A percentile compares a stretch with the other conserved stretches of the same genome.
phyloP scores from a whole-genome alignment of 2,113 vertebrate genomes.

The Vulpes lagopus region DNA sequence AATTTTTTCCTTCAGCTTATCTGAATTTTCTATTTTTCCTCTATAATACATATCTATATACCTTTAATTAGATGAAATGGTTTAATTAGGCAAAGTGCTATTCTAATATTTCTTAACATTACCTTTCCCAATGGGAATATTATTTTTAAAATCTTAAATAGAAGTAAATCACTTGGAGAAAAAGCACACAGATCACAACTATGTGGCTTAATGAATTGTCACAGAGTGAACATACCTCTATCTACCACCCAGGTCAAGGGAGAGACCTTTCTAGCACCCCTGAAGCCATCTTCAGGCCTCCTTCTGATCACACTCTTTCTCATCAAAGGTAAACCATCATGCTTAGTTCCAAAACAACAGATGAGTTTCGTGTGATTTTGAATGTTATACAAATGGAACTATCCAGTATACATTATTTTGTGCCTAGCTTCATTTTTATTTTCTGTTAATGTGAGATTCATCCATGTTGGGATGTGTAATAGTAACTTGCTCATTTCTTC shows the following conservation, averaged over 20 bases:
- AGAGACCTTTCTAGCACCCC: background rate
- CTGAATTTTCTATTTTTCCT: conserved; percentile 33
- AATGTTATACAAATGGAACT: background rate
- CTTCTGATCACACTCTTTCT: background rate
- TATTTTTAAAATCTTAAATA: conserved; percentile 46
- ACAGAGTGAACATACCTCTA: background rate
- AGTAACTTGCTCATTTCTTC: background rate
- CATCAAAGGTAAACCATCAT: background rate
- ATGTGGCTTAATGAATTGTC: background rate
- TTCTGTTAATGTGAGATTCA: background rate
- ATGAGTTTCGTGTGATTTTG: background rate
- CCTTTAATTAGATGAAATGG: conserved; percentile 52
- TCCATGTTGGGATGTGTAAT: background rate
- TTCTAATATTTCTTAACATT: conserved; percentile 17
- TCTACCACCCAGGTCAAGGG: background rate
- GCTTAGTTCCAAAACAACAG: background rate
- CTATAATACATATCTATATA: background rate
- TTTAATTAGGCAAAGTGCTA: conserved; percentile 56
- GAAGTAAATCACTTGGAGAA: background rate
- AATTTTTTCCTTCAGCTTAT: background rate
- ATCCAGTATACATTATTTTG: background rate
- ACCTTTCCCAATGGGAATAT: background rate
- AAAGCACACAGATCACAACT: background rate
- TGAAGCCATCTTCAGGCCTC: background rate
- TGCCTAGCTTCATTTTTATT: background rate